These are phyloP conservation scores for Callimorpha dominula DNA, from an alignment of 2,888 invertebrate genomes.

Conservation along the genomic window DNA sequence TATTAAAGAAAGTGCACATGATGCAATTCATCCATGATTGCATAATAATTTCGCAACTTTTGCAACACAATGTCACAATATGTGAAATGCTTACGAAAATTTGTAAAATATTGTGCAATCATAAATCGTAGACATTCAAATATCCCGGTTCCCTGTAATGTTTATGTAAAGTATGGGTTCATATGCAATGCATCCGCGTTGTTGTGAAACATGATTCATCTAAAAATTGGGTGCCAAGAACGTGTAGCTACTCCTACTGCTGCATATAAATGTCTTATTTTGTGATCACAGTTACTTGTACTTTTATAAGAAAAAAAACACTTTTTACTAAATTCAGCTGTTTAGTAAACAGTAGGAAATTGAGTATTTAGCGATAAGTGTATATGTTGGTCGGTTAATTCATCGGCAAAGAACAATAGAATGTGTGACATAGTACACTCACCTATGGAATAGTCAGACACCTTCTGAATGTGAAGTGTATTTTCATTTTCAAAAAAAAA, in stretches of 20 bases:
- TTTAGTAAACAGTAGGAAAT: too few species aligned
- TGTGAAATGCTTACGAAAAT: constrained; percentile 49
- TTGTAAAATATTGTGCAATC: constrained; percentile 51
- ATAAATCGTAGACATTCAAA: constrained; percentile 51
- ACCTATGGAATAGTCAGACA: too few species aligned
- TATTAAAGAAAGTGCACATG: constrained; percentile 4
- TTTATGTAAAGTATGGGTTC: constrained; percentile 51
- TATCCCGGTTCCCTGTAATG: constrained; percentile 39
- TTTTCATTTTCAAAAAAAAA: too few species aligned
- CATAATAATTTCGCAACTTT: constrained; percentile 42
- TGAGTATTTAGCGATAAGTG: too few species aligned
- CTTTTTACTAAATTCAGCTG: too few species aligned
- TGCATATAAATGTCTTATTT: constrained; percentile 47
- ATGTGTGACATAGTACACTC: too few species aligned
- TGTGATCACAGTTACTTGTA: background rate
- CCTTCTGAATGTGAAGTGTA: too few species aligned
- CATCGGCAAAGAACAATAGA: too few species aligned
- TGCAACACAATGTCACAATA: constrained; percentile 47
- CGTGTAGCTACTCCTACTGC: constrained; percentile 27
- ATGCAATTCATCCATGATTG: constrained; percentile 29
- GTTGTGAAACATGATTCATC: constrained; percentile 44
- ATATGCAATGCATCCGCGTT: constrained; percentile 47
- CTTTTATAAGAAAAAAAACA: too few species aligned
- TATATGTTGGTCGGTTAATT: too few species aligned
- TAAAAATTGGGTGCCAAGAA: constrained; percentile 56